A percentile compares a stretch with the other conserved stretches of the same genome.
phyloP scores from a whole-genome alignment of 2,797 vertebrate species.

The Lindbergichthys nudifrons region DNA sequence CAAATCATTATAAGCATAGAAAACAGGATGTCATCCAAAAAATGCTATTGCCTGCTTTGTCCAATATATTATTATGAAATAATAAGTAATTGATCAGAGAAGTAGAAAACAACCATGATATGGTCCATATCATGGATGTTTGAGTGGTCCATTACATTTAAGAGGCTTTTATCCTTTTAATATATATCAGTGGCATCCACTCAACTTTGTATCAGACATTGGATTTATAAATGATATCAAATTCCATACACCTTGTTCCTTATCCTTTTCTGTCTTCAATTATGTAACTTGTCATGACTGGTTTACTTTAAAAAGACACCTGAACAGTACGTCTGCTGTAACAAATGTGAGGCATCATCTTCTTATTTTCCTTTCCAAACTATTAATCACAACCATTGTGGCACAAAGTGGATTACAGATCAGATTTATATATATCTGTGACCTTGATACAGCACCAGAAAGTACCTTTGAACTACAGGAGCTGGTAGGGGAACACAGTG shows the following conservation, averaged over 20 bases:
- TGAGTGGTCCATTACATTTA: too few relatives aligned
- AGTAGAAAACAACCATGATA: too few relatives aligned
- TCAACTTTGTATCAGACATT: too few relatives aligned
- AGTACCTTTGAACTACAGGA: background rate
- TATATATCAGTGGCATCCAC: too few relatives aligned
- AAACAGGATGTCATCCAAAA: too few relatives aligned
- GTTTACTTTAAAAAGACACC: background rate
- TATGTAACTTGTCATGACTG: background rate
- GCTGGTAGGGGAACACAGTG: background rate
- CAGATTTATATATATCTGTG: constrained; percentile 12
- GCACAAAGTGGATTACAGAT: background rate
- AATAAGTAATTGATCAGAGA: too few relatives aligned
- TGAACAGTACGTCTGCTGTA: background rate
- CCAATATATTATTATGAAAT: too few relatives aligned
- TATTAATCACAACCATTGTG: background rate
- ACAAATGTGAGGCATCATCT: background rate
- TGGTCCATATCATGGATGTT: too few relatives aligned
- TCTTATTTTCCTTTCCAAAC: background rate
- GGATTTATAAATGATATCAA: too few relatives aligned
- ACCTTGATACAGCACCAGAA: constrained; percentile 5
- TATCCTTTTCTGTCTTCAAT: background rate
- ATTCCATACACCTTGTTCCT: background rate
- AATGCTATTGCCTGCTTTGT: too few relatives aligned
- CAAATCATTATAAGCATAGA: background rate
- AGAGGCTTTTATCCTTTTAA: too few relatives aligned